Percentiles rank a stretch among this genome's conserved stretches.
phyloP scores from a whole-genome alignment of 1,140 invertebrate genomes.

The Brachionus calyciflorus region DNA sequence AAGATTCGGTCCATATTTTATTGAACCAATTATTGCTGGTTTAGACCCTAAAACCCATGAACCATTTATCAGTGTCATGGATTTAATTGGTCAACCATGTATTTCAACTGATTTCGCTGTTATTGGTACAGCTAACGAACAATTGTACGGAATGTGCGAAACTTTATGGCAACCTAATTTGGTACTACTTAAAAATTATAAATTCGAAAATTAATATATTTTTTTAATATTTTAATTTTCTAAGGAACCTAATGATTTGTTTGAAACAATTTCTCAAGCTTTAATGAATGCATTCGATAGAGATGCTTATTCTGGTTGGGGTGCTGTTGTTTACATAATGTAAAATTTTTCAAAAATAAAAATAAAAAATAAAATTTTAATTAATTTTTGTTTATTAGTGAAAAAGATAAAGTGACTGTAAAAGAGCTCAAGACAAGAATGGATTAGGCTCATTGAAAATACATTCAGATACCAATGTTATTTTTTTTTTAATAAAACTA shows the following conservation, averaged over 20 bases:
- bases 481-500: not conserved
- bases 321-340: constrained; percentile 91
- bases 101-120: constrained; percentile 91
- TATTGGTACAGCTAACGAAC: constrained; percentile 84
- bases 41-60: constrained; percentile 77
- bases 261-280: constrained; percentile 93
- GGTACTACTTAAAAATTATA: constrained; percentile 50
- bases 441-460: constrained; percentile 4
- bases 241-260: constrained; percentile 80
- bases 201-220: constrained; percentile 52
- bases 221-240: constrained; percentile 12
- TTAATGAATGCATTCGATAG: constrained; percentile 91
- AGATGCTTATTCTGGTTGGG: constrained; percentile 96
- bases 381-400: not conserved
- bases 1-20: constrained; percentile 93
- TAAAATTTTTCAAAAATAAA: constrained; percentile 61
- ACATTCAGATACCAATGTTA: too few relatives aligned
- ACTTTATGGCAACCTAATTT: constrained; percentile 84
- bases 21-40: constrained; percentile 92
- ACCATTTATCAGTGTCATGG: constrained; percentile 88
- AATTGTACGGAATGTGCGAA: constrained; percentile 97
- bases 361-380: not conserved
- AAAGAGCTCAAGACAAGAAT: constrained; percentile 25
- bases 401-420: constrained; percentile 46
- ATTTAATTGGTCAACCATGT: constrained; percentile 86